Conservation (phyloP, 2,113 vertebrate genomes). For the Mus spicilegus region DNA sequence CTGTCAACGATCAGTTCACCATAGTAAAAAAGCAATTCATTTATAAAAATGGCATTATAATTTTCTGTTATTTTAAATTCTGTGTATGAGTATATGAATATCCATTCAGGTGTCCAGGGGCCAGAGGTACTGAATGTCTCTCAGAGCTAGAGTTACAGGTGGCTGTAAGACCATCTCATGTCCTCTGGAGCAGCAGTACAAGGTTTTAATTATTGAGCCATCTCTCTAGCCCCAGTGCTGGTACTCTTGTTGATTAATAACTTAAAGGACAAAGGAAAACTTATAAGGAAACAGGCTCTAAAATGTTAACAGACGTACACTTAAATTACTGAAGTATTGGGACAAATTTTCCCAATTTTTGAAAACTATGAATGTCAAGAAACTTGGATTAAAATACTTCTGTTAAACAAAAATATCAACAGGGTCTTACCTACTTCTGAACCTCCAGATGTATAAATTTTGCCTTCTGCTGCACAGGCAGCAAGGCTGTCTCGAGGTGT, state of each 20-base stretch:
- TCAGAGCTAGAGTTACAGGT: not conserved
- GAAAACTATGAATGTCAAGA: conserved; percentile 35
- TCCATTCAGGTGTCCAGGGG: not conserved
- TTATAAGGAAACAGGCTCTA: conserved; percentile 31
- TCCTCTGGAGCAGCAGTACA: not conserved
- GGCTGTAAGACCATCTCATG: not conserved
- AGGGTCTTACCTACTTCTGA: conserved; percentile 96
- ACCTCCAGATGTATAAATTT: conserved; percentile 98
- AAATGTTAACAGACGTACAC: conserved; percentile 23
- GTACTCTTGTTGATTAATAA: conserved; percentile 1
- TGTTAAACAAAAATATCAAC: conserved; percentile 6
- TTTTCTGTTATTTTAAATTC: not conserved
- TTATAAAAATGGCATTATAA: not conserved
- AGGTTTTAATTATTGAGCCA: not conserved
- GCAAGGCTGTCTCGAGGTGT: conserved; percentile 97
- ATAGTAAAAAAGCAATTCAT: conserved; percentile 22
- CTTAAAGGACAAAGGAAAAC: conserved; percentile 37
- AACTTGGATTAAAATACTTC: conserved; percentile 14
- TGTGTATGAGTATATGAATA: not conserved
- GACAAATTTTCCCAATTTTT: conserved; percentile 8
- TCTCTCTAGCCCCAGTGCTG: not conserved
- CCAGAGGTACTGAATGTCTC: not conserved
- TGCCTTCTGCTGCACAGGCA: conserved; percentile 96
- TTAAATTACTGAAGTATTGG: conserved; percentile 1
- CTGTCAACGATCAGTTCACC: not conserved